Conservation (phyloP, 64 coral and sea anemone genomes). For the Pachyseris speciosa region DNA sequence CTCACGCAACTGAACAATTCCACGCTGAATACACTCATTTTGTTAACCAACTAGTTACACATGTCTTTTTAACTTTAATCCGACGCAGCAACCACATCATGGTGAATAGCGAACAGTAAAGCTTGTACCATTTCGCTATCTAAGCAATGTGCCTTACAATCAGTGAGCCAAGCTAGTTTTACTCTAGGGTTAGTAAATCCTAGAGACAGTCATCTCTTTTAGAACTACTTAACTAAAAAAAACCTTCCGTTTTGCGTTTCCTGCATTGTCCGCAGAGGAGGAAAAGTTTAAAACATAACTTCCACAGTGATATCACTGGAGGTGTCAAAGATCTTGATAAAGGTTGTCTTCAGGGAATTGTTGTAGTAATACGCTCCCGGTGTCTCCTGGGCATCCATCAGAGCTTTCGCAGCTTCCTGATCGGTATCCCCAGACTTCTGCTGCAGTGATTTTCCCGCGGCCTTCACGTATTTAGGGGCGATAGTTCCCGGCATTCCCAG, state of each 20-base stretch:
- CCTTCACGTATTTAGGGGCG: slow-evolving; percentile 46
- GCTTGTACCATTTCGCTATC: no score
- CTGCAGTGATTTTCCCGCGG: background rate
- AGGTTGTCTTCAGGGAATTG: slow-evolving; percentile 61
- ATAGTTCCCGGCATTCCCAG: slow-evolving; percentile 60
- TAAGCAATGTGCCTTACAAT: no score
- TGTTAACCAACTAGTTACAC: no score
- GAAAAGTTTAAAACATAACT: slow-evolving; percentile 14
- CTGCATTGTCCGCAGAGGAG: background rate
- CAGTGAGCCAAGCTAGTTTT: no score
- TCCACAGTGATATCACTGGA: slow-evolving; percentile 52
- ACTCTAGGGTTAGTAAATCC: no score
- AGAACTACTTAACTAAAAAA: no score
- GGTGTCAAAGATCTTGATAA: slow-evolving; percentile 58
- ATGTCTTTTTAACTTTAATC: no score
- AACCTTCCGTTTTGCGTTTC: background rate
- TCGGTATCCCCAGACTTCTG: slow-evolving; percentile 51
- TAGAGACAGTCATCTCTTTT: no score
- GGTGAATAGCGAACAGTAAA: no score
- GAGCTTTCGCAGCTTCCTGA: slow-evolving; percentile 39
- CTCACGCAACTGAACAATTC: no score
- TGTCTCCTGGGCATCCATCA: background rate
- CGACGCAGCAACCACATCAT: no score
- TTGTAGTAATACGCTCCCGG: slow-evolving; percentile 77
- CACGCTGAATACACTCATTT: no score